A percentile compares a stretch with the other conserved stretches of the same genome.
Conservation (phyloP, 2,888 invertebrate species). For the Brachynemurus nebulosus region DNA sequence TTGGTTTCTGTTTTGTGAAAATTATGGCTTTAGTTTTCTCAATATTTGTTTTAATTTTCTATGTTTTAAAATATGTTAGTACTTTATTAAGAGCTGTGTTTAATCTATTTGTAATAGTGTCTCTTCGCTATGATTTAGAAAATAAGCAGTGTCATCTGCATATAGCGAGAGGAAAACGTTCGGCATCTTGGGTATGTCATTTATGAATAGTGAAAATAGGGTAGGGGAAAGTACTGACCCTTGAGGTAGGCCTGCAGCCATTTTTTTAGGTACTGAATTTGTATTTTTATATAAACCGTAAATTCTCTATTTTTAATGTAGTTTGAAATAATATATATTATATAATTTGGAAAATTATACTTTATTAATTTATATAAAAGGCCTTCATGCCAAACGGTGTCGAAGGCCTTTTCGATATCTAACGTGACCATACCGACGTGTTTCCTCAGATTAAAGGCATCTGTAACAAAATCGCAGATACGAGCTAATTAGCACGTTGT, state of each 20-base stretch:
- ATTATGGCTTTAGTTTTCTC: neutral
- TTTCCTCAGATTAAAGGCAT: constrained; percentile 20
- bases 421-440: constrained; percentile 21
- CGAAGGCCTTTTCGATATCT: constrained; percentile 26
- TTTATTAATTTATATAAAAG: constrained; percentile 22
- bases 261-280: constrained; percentile 10
- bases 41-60: neutral
- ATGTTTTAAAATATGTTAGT: neutral
- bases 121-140: neutral
- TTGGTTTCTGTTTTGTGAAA: neutral
- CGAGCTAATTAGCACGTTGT: constrained; percentile 22
- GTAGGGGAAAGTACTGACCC: constrained; percentile 15
- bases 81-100: neutral
- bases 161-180: constrained; percentile 15
- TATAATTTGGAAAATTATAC: constrained; percentile 14
- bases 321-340: constrained; percentile 18
- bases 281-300: constrained; percentile 16
- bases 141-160: constrained; percentile 19
- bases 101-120: neutral
- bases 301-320: constrained; percentile 20
- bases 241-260: constrained; percentile 16
- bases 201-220: constrained; percentile 15
- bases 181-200: constrained; percentile 14
- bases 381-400: constrained; percentile 23
- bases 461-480: constrained; percentile 19